phyloP scores from a whole-genome alignment of 2,888 invertebrate genomes.

The Archaeoteleia sp. region DNA sequence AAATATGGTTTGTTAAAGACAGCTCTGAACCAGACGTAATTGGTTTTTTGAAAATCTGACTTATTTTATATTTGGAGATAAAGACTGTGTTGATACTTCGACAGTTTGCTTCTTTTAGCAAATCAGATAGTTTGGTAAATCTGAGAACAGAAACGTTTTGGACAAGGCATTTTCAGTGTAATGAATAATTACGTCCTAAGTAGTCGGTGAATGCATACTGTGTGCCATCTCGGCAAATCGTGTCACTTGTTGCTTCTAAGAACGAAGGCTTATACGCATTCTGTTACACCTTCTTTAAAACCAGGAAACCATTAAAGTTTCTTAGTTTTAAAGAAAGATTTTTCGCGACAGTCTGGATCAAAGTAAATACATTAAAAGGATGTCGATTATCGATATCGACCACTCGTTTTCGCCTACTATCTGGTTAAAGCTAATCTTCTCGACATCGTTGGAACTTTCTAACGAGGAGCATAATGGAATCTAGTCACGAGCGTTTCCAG shows the following conservation, averaged over 20 bases:
- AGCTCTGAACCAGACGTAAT: too few species aligned
- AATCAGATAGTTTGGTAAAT: too few species aligned
- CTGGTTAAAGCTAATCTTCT: conserved; percentile 40
- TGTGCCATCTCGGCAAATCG: conserved; percentile 14
- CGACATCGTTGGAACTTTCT: conserved; percentile 52
- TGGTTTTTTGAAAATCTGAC: too few species aligned
- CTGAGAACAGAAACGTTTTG: background rate
- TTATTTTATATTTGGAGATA: too few species aligned
- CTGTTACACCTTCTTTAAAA: conserved; percentile 4
- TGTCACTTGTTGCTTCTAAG: conserved; percentile 48
- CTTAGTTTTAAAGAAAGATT: conserved; percentile 17
- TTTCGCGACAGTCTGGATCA: conserved; percentile 25
- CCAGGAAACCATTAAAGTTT: background rate
- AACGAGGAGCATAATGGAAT: conserved; percentile 52
- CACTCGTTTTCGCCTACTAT: conserved; percentile 46
- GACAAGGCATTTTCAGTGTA: background rate
- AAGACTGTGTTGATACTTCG: too few species aligned
- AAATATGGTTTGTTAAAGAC: too few species aligned
- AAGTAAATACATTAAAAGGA: conserved; percentile 46
- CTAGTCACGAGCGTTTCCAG: conserved; percentile 55
- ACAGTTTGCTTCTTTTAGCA: too few species aligned
- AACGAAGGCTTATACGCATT: conserved; percentile 19
- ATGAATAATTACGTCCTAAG: conserved; percentile 17
- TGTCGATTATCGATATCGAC: conserved; percentile 45
- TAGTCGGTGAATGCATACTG: conserved; percentile 10